Evolutionary conservation across 2,113 vertebrate species (phyloP).

Genomic region (Circaetus gallicus): DNA sequence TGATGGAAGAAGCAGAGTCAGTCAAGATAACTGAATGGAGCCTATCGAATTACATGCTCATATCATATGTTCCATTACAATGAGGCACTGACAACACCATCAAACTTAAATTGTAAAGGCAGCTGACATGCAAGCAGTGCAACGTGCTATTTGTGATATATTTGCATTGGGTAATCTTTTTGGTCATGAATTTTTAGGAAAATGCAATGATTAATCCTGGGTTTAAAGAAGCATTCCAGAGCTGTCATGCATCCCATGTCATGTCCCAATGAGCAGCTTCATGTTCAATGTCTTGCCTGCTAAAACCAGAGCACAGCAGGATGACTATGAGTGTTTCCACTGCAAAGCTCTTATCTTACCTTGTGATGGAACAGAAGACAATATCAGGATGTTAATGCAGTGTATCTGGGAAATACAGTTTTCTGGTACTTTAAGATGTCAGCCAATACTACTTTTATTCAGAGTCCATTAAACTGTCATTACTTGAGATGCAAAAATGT

Average conservation of each 20-base stretch:
- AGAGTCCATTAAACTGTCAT: neutral
- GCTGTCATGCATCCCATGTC: neutral
- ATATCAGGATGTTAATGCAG: neutral
- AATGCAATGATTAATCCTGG: neutral
- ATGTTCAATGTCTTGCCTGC: neutral
- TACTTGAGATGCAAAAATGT: neutral
- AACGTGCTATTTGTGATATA: neutral
- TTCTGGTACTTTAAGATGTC: neutral
- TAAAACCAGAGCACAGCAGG: neutral
- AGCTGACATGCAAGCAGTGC: neutral
- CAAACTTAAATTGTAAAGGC: neutral
- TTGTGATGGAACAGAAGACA: neutral
- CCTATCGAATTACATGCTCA: neutral
- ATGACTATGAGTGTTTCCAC: neutral
- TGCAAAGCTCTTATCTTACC: neutral
- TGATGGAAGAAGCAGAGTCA: neutral
- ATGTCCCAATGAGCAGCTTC: neutral
- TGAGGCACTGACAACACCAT: neutral
- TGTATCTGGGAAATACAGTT: neutral
- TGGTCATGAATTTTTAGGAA: neutral
- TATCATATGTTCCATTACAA: neutral
- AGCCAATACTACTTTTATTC: neutral
- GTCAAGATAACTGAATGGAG: neutral
- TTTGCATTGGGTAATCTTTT: neutral
- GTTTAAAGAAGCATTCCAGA: neutral